Conservation (phyloP, 2,797 vertebrate genomes). For the Mormyrus hasselquistii region DNA sequence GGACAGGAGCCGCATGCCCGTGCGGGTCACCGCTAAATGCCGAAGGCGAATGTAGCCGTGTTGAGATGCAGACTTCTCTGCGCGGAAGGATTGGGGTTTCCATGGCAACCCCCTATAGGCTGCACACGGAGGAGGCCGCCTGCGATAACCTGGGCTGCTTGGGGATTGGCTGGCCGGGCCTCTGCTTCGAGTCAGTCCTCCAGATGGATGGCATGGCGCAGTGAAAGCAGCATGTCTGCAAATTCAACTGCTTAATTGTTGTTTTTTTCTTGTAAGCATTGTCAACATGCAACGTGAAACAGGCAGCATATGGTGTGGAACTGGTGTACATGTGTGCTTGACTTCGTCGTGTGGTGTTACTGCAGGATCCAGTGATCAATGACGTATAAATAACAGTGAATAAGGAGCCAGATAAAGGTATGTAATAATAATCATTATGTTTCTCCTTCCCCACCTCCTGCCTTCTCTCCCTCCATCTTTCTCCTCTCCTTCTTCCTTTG, state of each 20-base stretch:
- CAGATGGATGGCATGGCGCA: background rate
- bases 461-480: background rate
- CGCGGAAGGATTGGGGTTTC: slow-evolving; percentile 32
- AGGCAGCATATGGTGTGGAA: background rate
- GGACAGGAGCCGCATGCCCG: background rate
- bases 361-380: background rate
- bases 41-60: background rate
- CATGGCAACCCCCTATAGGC: slow-evolving; percentile 34
- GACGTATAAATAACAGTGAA: background rate
- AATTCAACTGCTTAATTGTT: background rate
- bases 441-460: slow-evolving; percentile 26
- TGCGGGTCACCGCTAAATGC: background rate
- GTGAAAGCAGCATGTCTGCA: background rate
- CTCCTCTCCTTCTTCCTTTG: background rate
- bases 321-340: background rate
- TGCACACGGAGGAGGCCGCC: background rate
- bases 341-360: background rate
- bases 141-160: background rate
- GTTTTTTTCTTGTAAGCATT: background rate
- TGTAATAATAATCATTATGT: background rate
- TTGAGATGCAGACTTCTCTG: slow-evolving; percentile 11
- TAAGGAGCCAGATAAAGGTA: background rate
- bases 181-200: background rate
- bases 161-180: background rate
- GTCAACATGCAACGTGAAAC: background rate